Conservation (phyloP, 2,113 vertebrate species). For the Columba janthina region DNA sequence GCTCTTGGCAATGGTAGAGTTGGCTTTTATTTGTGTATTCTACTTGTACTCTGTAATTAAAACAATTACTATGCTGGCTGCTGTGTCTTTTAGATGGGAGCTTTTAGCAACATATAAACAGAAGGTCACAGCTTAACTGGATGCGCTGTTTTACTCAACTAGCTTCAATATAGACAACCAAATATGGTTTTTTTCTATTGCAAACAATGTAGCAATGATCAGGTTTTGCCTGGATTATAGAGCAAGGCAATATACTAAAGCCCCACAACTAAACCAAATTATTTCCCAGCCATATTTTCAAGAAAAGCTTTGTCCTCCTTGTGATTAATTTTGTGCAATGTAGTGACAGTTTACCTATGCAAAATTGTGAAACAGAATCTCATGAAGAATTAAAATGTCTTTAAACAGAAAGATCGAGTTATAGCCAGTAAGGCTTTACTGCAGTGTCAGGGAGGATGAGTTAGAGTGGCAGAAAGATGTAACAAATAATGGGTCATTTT, state of each 20-base stretch:
- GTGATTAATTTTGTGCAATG: not conserved
- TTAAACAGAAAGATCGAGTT: not conserved
- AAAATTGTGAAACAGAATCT: not conserved
- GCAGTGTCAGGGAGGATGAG: not conserved
- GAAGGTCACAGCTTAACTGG: not conserved
- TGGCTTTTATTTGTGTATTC: not conserved
- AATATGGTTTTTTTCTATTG: not conserved
- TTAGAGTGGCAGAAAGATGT: not conserved
- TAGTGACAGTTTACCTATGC: not conserved
- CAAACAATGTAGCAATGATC: not conserved
- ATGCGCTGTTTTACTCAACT: not conserved
- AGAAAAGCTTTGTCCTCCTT: not conserved
- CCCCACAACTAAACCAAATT: rapidly evolving
- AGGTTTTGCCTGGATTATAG: not conserved
- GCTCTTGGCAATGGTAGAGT: not conserved
- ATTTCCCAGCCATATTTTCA: not conserved
- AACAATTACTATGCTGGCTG: not conserved
- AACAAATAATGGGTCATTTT: not conserved
- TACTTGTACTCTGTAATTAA: not conserved
- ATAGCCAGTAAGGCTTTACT: not conserved
- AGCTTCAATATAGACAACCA: not conserved
- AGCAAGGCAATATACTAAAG: not conserved
- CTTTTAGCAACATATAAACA: not conserved
- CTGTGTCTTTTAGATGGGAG: not conserved
- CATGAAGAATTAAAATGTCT: not conserved